Conservation (phyloP, 2,797 vertebrate species). For the Malurus splendens region DNA sequence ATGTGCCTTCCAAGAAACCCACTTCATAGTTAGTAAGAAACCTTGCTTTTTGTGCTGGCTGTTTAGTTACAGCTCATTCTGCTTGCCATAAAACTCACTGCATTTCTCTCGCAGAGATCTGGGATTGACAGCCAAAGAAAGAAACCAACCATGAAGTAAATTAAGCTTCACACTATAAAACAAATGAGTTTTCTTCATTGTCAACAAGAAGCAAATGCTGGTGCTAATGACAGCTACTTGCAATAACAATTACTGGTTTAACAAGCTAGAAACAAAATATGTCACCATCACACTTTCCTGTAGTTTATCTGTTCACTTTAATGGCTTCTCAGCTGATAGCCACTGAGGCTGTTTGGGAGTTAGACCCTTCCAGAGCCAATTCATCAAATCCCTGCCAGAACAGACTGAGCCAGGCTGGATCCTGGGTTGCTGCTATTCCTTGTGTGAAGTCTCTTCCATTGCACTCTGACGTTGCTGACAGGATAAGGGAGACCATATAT, state of each 20-base stretch:
- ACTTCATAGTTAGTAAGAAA: neutral
- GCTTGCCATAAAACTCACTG: neutral
- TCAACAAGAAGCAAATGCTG: slow-evolving; percentile 25
- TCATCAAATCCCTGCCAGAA: neutral
- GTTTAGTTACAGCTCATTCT: slow-evolving; percentile 22
- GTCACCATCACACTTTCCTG: neutral
- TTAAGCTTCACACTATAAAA: slow-evolving; percentile 44
- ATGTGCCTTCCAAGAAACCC: neutral
- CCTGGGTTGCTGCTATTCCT: neutral
- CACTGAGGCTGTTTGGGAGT: neutral
- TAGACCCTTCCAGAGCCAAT: neutral
- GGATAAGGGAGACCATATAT: neutral
- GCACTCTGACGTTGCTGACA: neutral
- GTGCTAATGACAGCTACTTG: slow-evolving; percentile 38
- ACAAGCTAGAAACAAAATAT: slow-evolving; percentile 50
- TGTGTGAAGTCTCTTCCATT: neutral
- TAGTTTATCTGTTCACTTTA: neutral
- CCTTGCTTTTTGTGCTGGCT: neutral
- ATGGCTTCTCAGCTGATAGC: neutral
- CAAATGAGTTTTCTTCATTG: slow-evolving; percentile 45
- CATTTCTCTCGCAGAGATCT: neutral
- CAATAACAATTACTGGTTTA: slow-evolving; percentile 52
- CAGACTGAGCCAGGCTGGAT: neutral
- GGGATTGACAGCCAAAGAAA: slow-evolving; percentile 28
- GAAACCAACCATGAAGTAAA: slow-evolving; percentile 51